Evolutionary conservation across 2,888 invertebrate genomes (phyloP).

Genomic region (Acheta domesticus): DNA sequence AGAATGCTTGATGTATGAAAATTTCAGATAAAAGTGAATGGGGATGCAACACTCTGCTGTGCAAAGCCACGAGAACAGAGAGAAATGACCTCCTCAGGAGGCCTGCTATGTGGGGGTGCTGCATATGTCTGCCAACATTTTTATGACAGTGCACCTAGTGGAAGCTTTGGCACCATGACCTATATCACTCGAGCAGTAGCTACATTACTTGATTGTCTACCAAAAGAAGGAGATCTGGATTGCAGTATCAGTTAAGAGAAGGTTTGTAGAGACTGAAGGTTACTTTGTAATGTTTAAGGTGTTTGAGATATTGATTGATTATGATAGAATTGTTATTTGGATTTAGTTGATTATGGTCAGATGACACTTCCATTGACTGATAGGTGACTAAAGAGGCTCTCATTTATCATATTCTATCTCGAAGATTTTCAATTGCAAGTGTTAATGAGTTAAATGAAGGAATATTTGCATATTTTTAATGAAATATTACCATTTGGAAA

Average conservation of each 20-base stretch:
- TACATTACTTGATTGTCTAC: constrained; percentile 67
- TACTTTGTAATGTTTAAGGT: no score
- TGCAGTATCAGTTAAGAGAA: constrained; percentile 56
- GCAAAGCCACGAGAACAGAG: constrained; percentile 68
- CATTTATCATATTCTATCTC: no score
- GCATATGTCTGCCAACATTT: constrained; percentile 95
- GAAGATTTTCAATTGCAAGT: no score
- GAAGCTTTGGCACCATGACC: constrained; percentile 96
- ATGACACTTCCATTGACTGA: no score
- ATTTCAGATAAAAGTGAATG: constrained; percentile 74
- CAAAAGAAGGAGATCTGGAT: constrained; percentile 73
- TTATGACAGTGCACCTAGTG: constrained; percentile 97
- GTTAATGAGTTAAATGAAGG: no score
- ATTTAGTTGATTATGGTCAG: no score
- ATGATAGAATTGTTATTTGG: no score
- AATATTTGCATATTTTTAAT: no score
- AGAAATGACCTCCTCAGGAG: constrained; percentile 58
- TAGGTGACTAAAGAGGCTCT: no score
- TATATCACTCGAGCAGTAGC: constrained; percentile 86
- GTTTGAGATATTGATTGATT: no score
- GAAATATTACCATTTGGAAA: no score
- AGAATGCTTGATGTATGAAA: not conserved
- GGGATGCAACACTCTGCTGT: constrained; percentile 92
- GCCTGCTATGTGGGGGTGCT: constrained; percentile 83
- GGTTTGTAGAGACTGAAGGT: no score